Evolutionary conservation across 2,888 invertebrate genomes (phyloP), one percentile per base, ranked within the genome.

Genomic region (Drosophila algonquin): DNA sequence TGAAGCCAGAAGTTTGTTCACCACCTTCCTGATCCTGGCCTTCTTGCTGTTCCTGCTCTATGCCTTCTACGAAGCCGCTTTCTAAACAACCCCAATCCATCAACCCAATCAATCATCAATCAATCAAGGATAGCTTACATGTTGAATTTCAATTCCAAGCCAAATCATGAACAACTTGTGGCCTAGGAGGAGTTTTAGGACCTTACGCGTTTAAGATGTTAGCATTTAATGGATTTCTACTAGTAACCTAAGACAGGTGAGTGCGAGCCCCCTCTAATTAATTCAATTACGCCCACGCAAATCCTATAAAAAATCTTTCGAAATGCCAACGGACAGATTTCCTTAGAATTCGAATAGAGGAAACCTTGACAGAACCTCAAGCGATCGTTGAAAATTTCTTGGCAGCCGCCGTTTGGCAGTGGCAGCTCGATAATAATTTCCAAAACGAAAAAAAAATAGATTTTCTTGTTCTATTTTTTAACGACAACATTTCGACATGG

Each of bases 11-110:
- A 95, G 94, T 92, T 93, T 95, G 80, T 93, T 95, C 89, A 95
- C 95, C 91, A 95, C 95, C 81, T 95, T 95, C 91, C 91, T 95
- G 77, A 95, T 95, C 91, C 93, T 95, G 90, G 94, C 95, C 88
- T 93, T 95, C 62, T 93, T 95, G 65, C 93, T 95, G 73, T 93
- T 94, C 87, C 94, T 95, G 70, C 93, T 95, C 73, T 95, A 95
- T 94, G 93, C 95, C 56, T 93, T 95, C 82, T 95, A 95, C 92
- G 94, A 95, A 58, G 95, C 95, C 70, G 89, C 81, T 61, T 90
- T 90, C 81, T 90, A 89, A 82, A 69, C 62, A 57, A 77, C 60
- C 40, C n/a, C 21, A 21, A 21, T 52, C 45, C 50, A 52, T 32
- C 53, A 54, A 73, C 67, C 57, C 73, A 62, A 73, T 75, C 80